Conservation (phyloP, 2,113 vertebrate species). For the Crotophaga sulcirostris region DNA sequence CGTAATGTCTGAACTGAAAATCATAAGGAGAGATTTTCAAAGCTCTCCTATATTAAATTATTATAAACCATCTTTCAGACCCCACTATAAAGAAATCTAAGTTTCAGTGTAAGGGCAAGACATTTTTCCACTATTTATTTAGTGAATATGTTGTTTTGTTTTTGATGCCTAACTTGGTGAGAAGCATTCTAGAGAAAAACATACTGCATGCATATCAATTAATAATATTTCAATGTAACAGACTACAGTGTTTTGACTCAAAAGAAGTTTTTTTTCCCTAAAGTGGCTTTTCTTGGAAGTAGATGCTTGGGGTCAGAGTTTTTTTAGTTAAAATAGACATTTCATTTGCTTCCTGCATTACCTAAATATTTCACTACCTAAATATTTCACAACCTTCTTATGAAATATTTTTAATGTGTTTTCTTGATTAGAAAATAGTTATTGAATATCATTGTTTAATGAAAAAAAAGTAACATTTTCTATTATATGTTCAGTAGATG, state of each 20-base stretch:
- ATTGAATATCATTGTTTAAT: not conserved
- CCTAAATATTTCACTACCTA: not conserved
- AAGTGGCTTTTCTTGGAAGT: not conserved
- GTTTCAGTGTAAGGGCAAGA: not conserved
- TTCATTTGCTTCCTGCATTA: not conserved
- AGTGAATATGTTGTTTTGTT: not conserved
- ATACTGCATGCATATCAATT: not conserved
- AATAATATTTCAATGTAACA: not conserved
- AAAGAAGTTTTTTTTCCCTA: not conserved
- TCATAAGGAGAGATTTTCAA: not conserved
- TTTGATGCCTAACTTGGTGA: not conserved
- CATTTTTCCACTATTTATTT: not conserved
- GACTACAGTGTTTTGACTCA: not conserved
- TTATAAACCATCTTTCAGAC: not conserved
- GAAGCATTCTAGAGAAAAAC: not conserved
- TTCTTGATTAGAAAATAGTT: not conserved
- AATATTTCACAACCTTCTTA: not conserved
- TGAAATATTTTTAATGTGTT: not conserved
- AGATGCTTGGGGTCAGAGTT: accelerated
- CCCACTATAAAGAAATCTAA: not conserved
- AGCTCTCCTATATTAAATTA: not conserved
- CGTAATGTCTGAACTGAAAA: not conserved
- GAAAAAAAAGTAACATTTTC: not conserved
- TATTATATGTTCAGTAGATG: not conserved
- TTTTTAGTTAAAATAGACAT: not conserved